phyloP scores from a whole-genome alignment of 2,113 vertebrate genomes.

The Lipotes vexillifer region DNA sequence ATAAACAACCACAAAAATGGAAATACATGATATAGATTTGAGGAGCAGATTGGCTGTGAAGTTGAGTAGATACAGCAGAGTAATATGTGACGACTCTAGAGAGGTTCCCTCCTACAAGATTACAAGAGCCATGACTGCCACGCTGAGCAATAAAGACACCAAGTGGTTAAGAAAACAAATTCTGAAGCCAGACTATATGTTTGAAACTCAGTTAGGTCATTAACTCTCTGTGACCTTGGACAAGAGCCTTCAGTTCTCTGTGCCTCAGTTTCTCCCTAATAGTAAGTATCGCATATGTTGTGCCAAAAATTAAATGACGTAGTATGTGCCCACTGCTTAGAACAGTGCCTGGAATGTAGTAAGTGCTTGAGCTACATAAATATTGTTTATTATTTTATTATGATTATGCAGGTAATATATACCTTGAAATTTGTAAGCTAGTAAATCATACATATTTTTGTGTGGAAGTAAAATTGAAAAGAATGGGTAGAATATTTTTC shows the following conservation, averaged over 20 bases:
- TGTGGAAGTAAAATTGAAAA: background rate
- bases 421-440: background rate
- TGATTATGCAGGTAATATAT: background rate
- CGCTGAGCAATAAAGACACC: background rate
- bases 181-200: background rate
- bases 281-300: background rate
- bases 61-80: background rate
- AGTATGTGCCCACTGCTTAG: background rate
- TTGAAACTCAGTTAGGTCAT: background rate
- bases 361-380: background rate
- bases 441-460: background rate
- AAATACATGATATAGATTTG: background rate
- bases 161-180: background rate
- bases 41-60: background rate
- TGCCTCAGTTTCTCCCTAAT: background rate
- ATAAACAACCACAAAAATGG: background rate
- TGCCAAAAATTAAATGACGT: background rate
- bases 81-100: background rate
- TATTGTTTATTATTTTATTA: background rate
- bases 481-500: background rate
- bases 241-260: background rate
- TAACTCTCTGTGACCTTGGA: background rate
- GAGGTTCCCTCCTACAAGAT: background rate
- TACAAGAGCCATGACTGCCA: background rate
- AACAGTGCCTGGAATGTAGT: background rate